phyloP scores from a whole-genome alignment of 2,113 vertebrate species.

The Australoheros scitulus region DNA sequence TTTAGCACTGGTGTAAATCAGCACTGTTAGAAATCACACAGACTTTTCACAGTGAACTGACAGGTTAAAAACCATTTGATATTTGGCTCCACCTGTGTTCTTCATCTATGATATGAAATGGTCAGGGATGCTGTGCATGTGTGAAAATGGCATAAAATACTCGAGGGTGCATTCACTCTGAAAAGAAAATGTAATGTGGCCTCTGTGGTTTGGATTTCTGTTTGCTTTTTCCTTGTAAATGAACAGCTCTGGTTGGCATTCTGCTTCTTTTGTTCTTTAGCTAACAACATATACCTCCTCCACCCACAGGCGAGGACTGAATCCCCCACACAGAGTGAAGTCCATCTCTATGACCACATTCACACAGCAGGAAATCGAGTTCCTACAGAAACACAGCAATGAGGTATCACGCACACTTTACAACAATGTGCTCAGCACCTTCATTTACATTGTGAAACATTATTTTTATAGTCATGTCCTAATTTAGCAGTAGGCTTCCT shows the following conservation, averaged over 20 bases:
- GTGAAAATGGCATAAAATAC: not conserved
- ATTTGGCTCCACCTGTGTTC: not conserved
- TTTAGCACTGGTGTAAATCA: not conserved
- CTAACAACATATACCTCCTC: constrained; percentile 59
- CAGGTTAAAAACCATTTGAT: not conserved
- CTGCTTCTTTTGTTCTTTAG: constrained; percentile 42
- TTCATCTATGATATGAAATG: not conserved
- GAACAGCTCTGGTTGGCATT: constrained; percentile 8
- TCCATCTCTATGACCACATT: constrained; percentile 99
- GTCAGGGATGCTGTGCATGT: not conserved
- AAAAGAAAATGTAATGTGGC: not conserved
- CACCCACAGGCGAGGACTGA: constrained; percentile 89
- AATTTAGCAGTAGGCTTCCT: constrained; percentile 21
- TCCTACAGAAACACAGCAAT: constrained; percentile 97
- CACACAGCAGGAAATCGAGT: constrained; percentile 98
- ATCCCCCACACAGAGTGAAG: constrained; percentile 98
- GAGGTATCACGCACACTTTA: constrained; percentile 81
- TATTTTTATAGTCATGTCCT: not conserved
- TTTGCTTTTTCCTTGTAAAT: constrained; percentile 20
- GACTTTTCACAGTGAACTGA: not conserved
- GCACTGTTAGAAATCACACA: not conserved
- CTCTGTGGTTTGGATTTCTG: not conserved
- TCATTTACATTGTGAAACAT: not conserved
- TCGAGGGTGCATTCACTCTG: not conserved
- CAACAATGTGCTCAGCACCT: not conserved